A percentile compares a stretch with the other conserved stretches of the same genome.
Conservation (phyloP, 2,888 invertebrate genomes). For the Trachelus stipa region DNA sequence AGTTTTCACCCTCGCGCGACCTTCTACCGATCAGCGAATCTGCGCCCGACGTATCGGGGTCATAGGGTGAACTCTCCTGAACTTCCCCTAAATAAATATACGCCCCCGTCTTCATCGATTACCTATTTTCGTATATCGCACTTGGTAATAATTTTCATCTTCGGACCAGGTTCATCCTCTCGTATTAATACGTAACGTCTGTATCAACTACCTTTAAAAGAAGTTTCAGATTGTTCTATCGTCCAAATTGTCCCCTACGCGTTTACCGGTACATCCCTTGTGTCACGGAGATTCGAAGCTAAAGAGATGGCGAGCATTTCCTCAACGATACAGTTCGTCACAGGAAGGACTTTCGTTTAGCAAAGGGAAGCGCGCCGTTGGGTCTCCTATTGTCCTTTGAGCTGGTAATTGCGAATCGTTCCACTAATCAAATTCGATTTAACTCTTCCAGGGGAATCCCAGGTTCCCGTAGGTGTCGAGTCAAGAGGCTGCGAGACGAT, state of each 20-base stretch:
- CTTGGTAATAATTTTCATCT: neutral
- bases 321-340: conserved; percentile 45
- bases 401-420: conserved; percentile 24
- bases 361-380: neutral
- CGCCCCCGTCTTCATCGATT: neutral
- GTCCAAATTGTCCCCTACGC: too few relatives aligned
- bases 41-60: conserved; percentile 1
- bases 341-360: conserved; percentile 16
- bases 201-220: neutral
- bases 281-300: too few relatives aligned
- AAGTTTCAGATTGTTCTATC: neutral
- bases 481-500: neutral
- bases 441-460: neutral
- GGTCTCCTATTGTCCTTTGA: conserved; percentile 10
- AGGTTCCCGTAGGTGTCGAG: neutral
- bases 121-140: neutral
- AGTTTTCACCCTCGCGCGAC: conserved; percentile 3
- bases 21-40: neutral
- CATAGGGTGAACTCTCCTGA: neutral
- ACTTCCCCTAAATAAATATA: neutral
- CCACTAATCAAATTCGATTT: conserved; percentile 19
- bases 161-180: too few relatives aligned
- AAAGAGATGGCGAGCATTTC: too few relatives aligned
- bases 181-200: neutral
- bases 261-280: too few relatives aligned